A percentile compares a stretch with the other conserved stretches of the same genome.
phyloP scores from a whole-genome alignment of 2,797 vertebrate species.

The Orestias chungarensis region DNA sequence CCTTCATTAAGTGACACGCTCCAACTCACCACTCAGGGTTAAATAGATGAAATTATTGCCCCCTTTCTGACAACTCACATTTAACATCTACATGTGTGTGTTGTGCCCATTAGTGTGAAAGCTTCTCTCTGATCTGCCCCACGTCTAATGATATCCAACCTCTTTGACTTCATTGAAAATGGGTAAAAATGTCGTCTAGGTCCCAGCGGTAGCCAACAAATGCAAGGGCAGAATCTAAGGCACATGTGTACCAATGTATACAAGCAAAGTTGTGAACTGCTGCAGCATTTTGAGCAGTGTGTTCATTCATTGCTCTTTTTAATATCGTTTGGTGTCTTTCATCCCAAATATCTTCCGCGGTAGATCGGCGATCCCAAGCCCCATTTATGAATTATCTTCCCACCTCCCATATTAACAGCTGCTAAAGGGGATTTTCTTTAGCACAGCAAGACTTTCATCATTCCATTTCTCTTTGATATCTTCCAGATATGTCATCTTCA shows the following conservation, averaged over 20 bases:
- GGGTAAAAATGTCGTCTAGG: constrained; percentile 23
- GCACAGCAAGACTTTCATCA: neutral
- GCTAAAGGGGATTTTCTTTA: constrained; percentile 25
- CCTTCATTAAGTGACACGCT: constrained; percentile 21
- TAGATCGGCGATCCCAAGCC: constrained; percentile 26
- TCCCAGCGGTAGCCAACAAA: neutral
- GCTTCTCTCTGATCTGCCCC: constrained; percentile 44
- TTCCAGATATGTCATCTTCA: neutral
- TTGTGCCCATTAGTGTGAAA: constrained; percentile 49
- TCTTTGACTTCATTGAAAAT: constrained; percentile 48
- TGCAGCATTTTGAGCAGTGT: neutral
- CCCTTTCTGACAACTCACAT: constrained; percentile 10
- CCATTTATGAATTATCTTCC: constrained; percentile 21
- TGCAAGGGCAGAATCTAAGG: neutral
- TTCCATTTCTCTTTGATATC: neutral
- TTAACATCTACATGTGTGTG: constrained; percentile 5
- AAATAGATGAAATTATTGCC: constrained; percentile 24
- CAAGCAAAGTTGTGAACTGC: constrained; percentile 13
- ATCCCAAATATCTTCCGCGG: constrained; percentile 25
- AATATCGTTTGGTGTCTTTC: neutral
- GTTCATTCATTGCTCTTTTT: neutral
- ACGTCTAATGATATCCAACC: constrained; percentile 57
- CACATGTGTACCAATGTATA: constrained; percentile 3
- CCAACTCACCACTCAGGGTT: constrained; percentile 29
- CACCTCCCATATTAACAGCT: constrained; percentile 13